These are phyloP conservation scores for Phyto melanocephala DNA, from an alignment of 2,888 invertebrate species.

Conservation along the genomic window DNA sequence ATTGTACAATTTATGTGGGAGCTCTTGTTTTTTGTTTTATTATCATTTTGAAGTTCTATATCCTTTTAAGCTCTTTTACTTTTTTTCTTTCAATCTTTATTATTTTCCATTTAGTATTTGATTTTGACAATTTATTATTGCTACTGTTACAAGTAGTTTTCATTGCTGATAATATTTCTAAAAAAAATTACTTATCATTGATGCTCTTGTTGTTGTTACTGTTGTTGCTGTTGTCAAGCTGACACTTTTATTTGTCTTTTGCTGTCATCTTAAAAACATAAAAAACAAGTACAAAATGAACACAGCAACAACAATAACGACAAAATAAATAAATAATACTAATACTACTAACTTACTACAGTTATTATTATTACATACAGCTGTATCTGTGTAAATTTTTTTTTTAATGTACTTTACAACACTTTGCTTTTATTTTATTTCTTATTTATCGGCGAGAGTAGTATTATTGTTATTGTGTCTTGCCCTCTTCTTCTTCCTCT, in stretches of 20 bases:
- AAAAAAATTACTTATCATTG: slow-evolving; percentile 54
- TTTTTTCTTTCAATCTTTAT: background rate
- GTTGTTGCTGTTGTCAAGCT: slow-evolving; percentile 57
- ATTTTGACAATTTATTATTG: slow-evolving; percentile 51
- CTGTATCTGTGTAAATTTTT: background rate
- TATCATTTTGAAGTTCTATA: background rate
- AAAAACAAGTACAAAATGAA: slow-evolving; percentile 28
- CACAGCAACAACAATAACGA: slow-evolving; percentile 12
- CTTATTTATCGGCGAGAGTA: slow-evolving; percentile 16
- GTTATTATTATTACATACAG: background rate
- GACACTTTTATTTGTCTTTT: slow-evolving; percentile 64
- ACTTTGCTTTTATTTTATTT: slow-evolving; percentile 48
- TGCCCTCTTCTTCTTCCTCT: background rate
- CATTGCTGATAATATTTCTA: slow-evolving; percentile 55
- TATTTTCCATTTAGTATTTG: slow-evolving; percentile 6
- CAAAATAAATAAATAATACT: slow-evolving; percentile 6
- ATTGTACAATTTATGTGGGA: background rate
- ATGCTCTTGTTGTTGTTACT: slow-evolving; percentile 22
- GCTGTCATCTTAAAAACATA: slow-evolving; percentile 57
- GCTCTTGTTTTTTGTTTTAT: background rate
- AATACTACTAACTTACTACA: slow-evolving; percentile 18
- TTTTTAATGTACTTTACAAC: slow-evolving; percentile 1
- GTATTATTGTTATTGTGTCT: slow-evolving; percentile 45
- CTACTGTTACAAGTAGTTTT: slow-evolving; percentile 45
- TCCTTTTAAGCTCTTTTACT: background rate